Evolutionary conservation across 2,888 invertebrate genomes (phyloP), one percentile per base, ranked within the genome.

Genomic region (Rapana venosa): DNA sequence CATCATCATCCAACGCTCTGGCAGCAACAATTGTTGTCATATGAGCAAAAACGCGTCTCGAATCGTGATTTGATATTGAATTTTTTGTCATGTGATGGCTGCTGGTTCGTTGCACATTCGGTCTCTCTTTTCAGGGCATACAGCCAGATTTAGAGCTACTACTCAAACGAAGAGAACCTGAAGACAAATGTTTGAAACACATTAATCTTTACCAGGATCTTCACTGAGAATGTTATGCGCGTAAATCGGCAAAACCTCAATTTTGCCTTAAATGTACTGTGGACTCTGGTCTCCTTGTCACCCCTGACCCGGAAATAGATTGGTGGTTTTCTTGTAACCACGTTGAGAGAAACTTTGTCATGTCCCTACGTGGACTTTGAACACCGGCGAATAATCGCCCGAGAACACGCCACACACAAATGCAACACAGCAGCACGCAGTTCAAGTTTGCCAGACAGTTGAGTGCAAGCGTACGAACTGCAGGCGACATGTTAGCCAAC

Each of bases 391-490:
- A 81, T 58, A 6, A 26, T 83, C 47, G 83, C 85, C 30, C 58
- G 30, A 79, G 36, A 56, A 30, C 36, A 4, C 61, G 56, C 79
- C 87, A 77, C 66, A 36, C 83, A 87, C 56, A 83, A 36, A 88
- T 88, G 88, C 88, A 88, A 35, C 70, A 30, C n/a, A 88, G 81
- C 20, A 58, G 61, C 36, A 56, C 36, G 1, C 88, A 88, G 88
- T 90, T 88, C 88, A 77, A 32, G 30, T 85, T 90, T 47, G 90
- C 90, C 15, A 83, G 90, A 47, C 84, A 36, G 35, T 85, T 90
- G 58, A 90, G 88, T 84, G 22, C 36, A 77, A 13, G 84, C 35
- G 88, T 90, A 6, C 88, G 90, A 56, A 56, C 77, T 4, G 35
- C 30, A 26, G 32, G 87, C 22, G 47, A 30, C 32, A 20, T 90